Conservation (phyloP, 2,888 invertebrate species). For the Carpatolechia fugitivella region DNA sequence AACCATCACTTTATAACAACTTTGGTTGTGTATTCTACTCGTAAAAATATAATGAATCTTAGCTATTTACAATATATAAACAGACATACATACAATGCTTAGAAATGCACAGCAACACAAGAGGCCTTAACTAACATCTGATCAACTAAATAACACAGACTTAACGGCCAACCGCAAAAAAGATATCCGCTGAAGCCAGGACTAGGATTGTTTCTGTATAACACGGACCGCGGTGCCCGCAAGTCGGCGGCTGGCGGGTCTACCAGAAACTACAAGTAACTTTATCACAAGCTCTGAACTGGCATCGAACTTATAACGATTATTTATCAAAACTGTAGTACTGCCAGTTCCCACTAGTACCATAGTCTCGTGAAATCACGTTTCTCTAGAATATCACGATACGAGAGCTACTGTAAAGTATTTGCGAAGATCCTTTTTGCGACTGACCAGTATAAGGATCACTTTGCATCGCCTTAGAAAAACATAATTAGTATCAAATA, state of each 20-base stretch:
- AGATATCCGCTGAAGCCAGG: constrained; percentile 49
- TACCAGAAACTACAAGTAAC: not conserved
- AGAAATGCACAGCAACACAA: constrained; percentile 79
- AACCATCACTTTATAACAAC: constrained; percentile 81
- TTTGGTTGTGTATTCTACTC: constrained; percentile 80
- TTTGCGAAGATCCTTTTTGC: constrained; percentile 36
- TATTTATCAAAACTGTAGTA: no score
- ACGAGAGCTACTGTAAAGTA: not conserved
- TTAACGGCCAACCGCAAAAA: constrained; percentile 67
- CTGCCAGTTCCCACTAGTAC: no score
- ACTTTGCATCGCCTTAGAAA: constrained; percentile 61
- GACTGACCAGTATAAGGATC: constrained; percentile 60
- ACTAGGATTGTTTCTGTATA: constrained; percentile 40
- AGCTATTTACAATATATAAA: constrained; percentile 78
- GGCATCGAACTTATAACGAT: no score
- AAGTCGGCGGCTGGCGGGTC: not conserved
- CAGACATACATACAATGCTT: constrained; percentile 81
- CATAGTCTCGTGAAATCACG: not conserved
- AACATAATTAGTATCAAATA: constrained; percentile 71
- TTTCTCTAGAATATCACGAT: not conserved
- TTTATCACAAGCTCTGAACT: not conserved
- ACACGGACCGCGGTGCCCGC: no score
- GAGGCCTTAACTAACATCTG: constrained; percentile 68
- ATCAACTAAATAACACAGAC: constrained; percentile 77
- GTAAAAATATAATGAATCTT: constrained; percentile 78